These are phyloP conservation scores for Labeo calbasu DNA, from an alignment of 2,797 vertebrate species.

Conservation along the genomic window DNA sequence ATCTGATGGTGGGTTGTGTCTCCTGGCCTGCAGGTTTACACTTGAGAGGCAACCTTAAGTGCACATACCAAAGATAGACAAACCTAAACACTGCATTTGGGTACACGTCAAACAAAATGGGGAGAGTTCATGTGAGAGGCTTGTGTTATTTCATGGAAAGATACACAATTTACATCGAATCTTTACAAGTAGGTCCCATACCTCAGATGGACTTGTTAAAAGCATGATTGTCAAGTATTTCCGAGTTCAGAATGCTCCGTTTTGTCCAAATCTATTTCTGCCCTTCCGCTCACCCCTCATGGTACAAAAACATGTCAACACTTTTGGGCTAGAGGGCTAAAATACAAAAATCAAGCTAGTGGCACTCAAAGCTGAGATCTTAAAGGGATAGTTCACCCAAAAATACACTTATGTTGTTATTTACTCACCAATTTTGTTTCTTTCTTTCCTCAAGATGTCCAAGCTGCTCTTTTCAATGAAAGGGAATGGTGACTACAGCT, in stretches of 20 bases:
- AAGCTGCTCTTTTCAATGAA: neutral
- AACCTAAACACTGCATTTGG: slow-evolving; percentile 82
- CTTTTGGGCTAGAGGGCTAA: slow-evolving; percentile 17
- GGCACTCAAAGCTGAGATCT: neutral
- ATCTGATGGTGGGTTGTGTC: slow-evolving; percentile 47
- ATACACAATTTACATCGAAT: slow-evolving; percentile 65
- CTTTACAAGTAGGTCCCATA: slow-evolving; percentile 74
- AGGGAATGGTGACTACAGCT: neutral
- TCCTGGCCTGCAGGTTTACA: slow-evolving; percentile 61
- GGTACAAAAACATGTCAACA: slow-evolving; percentile 1
- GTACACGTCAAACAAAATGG: slow-evolving; percentile 83
- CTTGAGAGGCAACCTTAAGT: slow-evolving; percentile 62
- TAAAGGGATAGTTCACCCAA: neutral
- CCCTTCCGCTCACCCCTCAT: slow-evolving; percentile 36
- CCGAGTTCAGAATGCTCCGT: slow-evolving; percentile 13
- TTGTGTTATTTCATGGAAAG: slow-evolving; percentile 61
- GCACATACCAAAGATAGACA: slow-evolving; percentile 72
- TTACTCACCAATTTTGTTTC: neutral
- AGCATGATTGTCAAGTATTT: slow-evolving; percentile 24
- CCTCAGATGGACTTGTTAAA: slow-evolving; percentile 71
- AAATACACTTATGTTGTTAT: neutral
- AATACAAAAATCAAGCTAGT: neutral
- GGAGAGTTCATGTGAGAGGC: slow-evolving; percentile 70
- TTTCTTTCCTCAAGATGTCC: neutral
- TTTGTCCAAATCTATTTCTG: slow-evolving; percentile 38